Conservation (phyloP, 2,797 vertebrate genomes). For the Hippopotamyrus pictus region DNA sequence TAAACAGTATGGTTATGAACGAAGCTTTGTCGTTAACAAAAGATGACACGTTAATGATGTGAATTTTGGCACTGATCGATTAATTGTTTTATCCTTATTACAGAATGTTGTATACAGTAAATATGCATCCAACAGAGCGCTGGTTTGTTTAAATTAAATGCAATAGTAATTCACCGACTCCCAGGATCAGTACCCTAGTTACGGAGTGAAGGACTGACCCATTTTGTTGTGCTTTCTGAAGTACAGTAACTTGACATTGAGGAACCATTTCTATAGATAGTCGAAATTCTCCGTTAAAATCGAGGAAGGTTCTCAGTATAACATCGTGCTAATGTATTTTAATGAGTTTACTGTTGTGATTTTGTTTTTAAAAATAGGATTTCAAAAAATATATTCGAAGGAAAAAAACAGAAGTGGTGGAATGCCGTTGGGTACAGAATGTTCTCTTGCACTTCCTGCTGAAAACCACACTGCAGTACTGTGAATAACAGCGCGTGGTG, state of each 20-base stretch:
- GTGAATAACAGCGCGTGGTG: neutral
- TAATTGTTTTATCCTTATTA: neutral
- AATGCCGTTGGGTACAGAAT: conserved; percentile 39
- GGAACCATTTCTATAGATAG: neutral
- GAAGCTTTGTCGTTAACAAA: neutral
- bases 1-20: neutral
- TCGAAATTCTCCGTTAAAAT: neutral
- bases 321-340: neutral
- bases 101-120: neutral
- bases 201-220: neutral
- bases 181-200: neutral
- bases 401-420: conserved; percentile 5
- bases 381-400: neutral
- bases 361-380: neutral
- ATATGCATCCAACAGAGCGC: neutral
- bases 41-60: neutral
- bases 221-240: neutral
- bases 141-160: neutral
- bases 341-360: neutral
- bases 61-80: neutral
- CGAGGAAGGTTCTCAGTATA: neutral
- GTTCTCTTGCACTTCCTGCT: conserved; percentile 40
- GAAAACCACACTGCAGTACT: conserved; percentile 14
- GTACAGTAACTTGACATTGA: neutral
- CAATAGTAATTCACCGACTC: neutral